Evolutionary conservation across 1,140 invertebrate species (phyloP), one percentile per base, ranked within the genome.

Genomic region (Ephestia elutella): DNA sequence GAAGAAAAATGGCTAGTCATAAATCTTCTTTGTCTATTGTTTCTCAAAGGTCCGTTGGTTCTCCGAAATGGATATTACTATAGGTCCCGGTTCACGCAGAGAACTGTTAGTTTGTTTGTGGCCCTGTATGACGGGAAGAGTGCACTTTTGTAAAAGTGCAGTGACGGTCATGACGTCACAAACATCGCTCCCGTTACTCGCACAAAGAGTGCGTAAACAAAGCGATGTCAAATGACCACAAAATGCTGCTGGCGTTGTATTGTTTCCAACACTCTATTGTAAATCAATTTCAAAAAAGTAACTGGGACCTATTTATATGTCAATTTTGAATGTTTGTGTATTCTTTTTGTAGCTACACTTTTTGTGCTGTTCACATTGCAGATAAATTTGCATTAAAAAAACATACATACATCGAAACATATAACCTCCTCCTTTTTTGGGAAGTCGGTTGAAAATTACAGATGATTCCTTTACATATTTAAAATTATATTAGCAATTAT

Each of bases 91-190:
- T 82, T 83, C 81, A 87, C 85, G 71, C 82, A 66, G 75, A 71
- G 65, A 76, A 83, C 82, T 81, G 85, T 87, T 87, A 85, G 56
- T 73, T 71, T 64, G 70, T 83, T n/a, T 78, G 77, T 76, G 77
- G 73, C 51, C 58, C 68, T 28, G 70, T 54, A 65, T 75, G 75
- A 82, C 71, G 68, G 79, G 69, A 85, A 82, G 83, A 86, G 80
- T 83, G 77, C 69, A 85, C 79, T 84, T 80, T 82, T 71, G 64
- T 79, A 71, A 68, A 73, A 81, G 32, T 35, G 56, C 71, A 68
- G 60, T 18, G 44, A 61, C 55, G 48, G 54, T 44, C 30, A 59
- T 87, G 85, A 86, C 82, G 82, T 85, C 81, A 87, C 73, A 80
- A 80, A 50, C 71, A 62, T 73, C 72, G 30, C 67, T 69, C 70